Evolutionary conservation across 2,888 invertebrate genomes (phyloP), one percentile per base, ranked within the genome.

Genomic region (Malthinus flaveolus): DNA sequence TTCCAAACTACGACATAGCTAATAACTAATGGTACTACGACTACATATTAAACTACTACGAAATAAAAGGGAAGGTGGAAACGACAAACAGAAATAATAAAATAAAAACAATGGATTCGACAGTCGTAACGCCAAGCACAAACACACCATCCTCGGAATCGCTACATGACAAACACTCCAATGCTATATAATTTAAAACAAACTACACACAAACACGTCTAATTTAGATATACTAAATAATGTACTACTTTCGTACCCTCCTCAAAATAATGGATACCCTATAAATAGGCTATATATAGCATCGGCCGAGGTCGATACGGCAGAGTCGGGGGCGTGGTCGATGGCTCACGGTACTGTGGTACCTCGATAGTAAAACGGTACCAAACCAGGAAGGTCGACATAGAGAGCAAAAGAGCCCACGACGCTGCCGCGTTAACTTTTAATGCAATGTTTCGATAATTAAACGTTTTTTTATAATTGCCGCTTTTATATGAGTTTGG

Each of bases 241-340:
- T 64, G 56, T 60, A 61, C 74, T 75, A 77, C 72, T 69, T 73
- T 78, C 78, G 77, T 78, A 77, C 74, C 77, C 78, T 78, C 78
- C 78, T 78, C 78, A 76, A 74, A 64, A 72, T 71, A 70, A 71
- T 52, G 36, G 49, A 58, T 53, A 58, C 58, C 49, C 48, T 52
- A 52, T 49, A 37, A 54, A 48, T 53, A 49, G 48, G 49, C 55
- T 55, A 59, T 55, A 59, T 54, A 54, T 59, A 59, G 54, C 68
- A 71, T 72, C 72, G 73, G 75, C 75, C 75, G 76, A 77, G 75
- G 76, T 74, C 63, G 59, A 63, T 70, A 66, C 64, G 71, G 70
- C 71, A 71, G 69, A 65, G 69, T 69, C 68, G 69, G 62, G 68
- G 61, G 55, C 63, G 5, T 23, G 23, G 23, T 23, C 5, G 23